phyloP scores from a whole-genome alignment of 2,113 vertebrate species.

The Tinamus guttatus region DNA sequence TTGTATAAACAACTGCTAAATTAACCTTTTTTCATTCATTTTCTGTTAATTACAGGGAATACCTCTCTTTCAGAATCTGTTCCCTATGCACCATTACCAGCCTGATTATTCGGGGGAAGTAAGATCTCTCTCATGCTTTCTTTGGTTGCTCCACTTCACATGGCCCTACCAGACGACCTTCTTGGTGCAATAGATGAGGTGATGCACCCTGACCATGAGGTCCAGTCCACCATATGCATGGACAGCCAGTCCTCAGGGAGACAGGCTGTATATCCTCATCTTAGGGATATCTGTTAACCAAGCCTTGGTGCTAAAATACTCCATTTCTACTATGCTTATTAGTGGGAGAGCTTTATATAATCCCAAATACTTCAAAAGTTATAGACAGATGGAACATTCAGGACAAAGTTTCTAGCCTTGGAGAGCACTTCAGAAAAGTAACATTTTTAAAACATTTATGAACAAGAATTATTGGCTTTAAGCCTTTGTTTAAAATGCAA shows the following conservation, averaged over 20 bases:
- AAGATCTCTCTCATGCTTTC: neutral
- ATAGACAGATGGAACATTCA: neutral
- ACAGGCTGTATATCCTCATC: neutral
- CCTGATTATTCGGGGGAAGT: neutral
- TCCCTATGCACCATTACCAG: neutral
- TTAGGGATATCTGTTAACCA: neutral
- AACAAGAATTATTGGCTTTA: neutral
- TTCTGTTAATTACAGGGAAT: neutral
- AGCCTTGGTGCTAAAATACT: neutral
- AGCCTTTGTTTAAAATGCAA: conserved; percentile 7
- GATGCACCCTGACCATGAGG: neutral
- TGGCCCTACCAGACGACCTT: neutral
- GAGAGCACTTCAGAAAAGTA: neutral
- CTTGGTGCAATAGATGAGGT: neutral
- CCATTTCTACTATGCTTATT: neutral
- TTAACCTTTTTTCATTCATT: neutral
- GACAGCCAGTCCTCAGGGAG: neutral
- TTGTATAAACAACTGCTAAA: neutral
- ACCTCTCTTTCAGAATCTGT: neutral
- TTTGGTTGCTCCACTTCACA: neutral
- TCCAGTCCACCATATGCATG: neutral
- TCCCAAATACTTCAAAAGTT: neutral
- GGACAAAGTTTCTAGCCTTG: neutral
- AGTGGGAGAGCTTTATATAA: neutral
- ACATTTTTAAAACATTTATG: neutral